phyloP scores from a whole-genome alignment of 2,113 vertebrate species.

The Nycticorax nycticorax region DNA sequence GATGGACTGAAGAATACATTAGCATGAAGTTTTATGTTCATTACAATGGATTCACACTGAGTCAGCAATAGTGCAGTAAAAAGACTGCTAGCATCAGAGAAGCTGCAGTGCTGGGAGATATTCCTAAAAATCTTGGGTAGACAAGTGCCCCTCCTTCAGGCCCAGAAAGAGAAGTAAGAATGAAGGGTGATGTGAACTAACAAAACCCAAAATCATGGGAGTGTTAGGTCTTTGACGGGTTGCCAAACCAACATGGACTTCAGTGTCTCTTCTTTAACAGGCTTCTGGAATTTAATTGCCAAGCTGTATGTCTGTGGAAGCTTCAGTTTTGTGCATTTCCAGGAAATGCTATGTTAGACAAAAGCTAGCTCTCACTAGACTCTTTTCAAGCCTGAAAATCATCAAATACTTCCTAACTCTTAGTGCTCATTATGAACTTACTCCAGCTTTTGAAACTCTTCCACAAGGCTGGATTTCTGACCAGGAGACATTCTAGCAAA shows the following conservation, averaged over 20 bases:
- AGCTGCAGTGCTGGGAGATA: not conserved
- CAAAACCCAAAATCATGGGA: not conserved
- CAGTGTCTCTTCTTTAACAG: not conserved
- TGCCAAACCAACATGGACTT: not conserved
- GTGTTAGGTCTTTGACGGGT: not conserved
- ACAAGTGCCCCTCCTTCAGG: not conserved
- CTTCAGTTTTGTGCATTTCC: not conserved
- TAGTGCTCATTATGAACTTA: slow-evolving; percentile 62
- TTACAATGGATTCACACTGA: not conserved
- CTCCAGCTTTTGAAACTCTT: slow-evolving; percentile 83
- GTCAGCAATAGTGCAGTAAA: not conserved
- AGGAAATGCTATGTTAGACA: not conserved
- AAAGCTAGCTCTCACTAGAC: not conserved
- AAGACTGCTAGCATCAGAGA: not conserved
- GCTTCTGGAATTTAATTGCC: not conserved
- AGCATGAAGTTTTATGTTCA: not conserved
- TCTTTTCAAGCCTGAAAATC: not conserved
- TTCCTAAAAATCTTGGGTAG: not conserved
- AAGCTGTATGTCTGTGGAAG: not conserved
- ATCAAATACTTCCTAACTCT: not conserved
- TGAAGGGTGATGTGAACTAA: not conserved
- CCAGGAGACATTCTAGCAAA: slow-evolving; percentile 84
- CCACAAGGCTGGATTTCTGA: slow-evolving; percentile 79
- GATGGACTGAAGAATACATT: not conserved
- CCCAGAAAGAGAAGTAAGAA: not conserved